Evolutionary conservation across 2,113 vertebrate species (phyloP).

Genomic region (Alosa alosa): DNA sequence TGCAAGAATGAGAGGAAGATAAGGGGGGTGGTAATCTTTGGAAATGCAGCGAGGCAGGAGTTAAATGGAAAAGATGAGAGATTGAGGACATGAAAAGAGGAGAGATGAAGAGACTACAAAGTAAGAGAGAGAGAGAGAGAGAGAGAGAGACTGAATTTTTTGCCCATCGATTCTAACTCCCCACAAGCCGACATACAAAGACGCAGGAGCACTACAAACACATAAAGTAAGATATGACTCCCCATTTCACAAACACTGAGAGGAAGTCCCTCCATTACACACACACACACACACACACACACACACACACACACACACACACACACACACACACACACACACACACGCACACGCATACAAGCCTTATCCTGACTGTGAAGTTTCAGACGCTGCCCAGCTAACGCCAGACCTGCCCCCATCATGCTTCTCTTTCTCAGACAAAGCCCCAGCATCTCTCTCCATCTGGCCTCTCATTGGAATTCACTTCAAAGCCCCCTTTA

Average conservation of each 20-base stretch:
- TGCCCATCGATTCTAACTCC: background rate
- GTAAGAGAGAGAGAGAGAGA: background rate
- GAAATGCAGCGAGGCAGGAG: background rate
- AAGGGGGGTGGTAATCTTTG: background rate
- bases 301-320: background rate
- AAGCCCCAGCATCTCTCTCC: background rate
- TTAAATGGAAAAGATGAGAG: background rate
- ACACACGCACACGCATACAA: background rate
- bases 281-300: background rate
- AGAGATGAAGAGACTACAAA: conserved; percentile 12
- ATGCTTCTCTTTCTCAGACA: background rate
- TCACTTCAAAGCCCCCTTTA: conserved; percentile 1
- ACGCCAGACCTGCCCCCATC: background rate
- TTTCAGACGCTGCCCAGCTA: background rate
- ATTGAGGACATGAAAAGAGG: background rate
- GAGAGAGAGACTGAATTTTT: background rate
- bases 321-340: background rate
- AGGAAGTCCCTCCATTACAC: background rate
- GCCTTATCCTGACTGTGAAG: too few relatives aligned
- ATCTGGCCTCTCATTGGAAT: background rate
- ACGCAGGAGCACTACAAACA: background rate
- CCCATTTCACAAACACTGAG: background rate
- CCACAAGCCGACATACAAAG: background rate
- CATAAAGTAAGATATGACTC: background rate
- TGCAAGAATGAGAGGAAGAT: background rate